A percentile compares a stretch with the other conserved stretches of the same genome.
These are phyloP conservation scores for Falco biarmicus DNA, from an alignment of 2,797 vertebrate genomes.

Conservation along the genomic window DNA sequence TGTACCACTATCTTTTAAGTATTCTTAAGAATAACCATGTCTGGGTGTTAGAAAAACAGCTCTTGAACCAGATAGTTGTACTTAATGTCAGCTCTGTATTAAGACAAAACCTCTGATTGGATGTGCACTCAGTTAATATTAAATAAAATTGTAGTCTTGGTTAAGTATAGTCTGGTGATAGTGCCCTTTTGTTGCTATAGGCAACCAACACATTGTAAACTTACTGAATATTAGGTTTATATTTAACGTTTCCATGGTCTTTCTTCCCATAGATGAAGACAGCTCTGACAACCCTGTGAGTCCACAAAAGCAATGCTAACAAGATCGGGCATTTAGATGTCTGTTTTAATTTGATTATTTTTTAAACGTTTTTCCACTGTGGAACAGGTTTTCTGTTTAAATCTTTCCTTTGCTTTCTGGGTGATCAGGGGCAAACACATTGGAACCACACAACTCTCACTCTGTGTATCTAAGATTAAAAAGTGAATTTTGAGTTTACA, in stretches of 20 bases:
- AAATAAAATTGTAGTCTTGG: constrained; percentile 14
- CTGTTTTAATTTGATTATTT: neutral
- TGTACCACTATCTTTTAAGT: neutral
- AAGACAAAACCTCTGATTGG: neutral
- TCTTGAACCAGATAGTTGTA: neutral
- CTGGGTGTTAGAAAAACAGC: neutral
- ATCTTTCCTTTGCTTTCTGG: neutral
- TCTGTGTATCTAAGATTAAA: neutral
- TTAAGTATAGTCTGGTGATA: neutral
- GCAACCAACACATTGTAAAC: neutral
- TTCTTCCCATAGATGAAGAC: neutral
- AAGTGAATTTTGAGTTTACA: neutral
- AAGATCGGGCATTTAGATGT: neutral
- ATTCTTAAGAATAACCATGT: neutral
- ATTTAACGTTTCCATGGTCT: neutral
- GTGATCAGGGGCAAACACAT: neutral
- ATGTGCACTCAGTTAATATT: neutral
- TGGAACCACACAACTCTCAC: neutral
- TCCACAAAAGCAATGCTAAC: neutral
- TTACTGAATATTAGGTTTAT: neutral
- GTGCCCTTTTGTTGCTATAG: constrained; percentile 28
- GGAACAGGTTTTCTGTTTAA: neutral
- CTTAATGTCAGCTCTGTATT: neutral
- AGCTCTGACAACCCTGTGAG: neutral
- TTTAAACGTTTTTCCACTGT: neutral